These are phyloP conservation scores for Thamnophis elegans DNA, from an alignment of 2,797 vertebrate species.

Conservation along the genomic window DNA sequence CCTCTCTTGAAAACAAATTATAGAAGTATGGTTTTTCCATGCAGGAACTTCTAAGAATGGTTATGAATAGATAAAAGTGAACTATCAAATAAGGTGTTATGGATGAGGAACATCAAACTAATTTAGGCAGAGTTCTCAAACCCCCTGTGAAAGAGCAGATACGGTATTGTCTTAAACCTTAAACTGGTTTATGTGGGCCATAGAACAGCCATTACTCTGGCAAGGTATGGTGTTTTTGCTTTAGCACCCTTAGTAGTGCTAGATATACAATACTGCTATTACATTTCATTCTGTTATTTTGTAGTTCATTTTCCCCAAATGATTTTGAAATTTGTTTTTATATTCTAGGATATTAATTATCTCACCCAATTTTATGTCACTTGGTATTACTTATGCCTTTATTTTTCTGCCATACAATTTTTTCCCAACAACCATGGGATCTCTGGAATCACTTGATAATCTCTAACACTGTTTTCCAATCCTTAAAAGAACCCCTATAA, in stretches of 20 bases:
- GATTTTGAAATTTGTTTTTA: neutral
- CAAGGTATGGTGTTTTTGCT: neutral
- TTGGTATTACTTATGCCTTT: neutral
- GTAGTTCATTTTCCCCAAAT: neutral
- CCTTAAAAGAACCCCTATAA: neutral
- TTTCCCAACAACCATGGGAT: neutral
- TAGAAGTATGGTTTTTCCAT: neutral
- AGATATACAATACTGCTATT: neutral
- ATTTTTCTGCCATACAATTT: neutral
- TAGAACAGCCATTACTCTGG: neutral
- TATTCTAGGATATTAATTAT: neutral
- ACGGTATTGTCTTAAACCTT: neutral
- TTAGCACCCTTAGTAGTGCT: neutral
- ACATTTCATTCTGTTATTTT: neutral
- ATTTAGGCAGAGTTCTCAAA: neutral
- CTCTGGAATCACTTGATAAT: neutral
- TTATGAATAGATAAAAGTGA: neutral
- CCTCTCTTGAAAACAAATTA: neutral
- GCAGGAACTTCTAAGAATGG: neutral
- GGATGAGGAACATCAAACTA: neutral
- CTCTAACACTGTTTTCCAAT: neutral
- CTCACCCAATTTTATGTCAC: neutral
- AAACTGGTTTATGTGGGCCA: neutral
- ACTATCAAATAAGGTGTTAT: neutral
- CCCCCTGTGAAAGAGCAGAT: neutral